Percentiles rank a stretch among this genome's conserved stretches.
Evolutionary conservation across 2,113 vertebrate genomes (phyloP).

Genomic region (Anarhynchus alexandrinus): DNA sequence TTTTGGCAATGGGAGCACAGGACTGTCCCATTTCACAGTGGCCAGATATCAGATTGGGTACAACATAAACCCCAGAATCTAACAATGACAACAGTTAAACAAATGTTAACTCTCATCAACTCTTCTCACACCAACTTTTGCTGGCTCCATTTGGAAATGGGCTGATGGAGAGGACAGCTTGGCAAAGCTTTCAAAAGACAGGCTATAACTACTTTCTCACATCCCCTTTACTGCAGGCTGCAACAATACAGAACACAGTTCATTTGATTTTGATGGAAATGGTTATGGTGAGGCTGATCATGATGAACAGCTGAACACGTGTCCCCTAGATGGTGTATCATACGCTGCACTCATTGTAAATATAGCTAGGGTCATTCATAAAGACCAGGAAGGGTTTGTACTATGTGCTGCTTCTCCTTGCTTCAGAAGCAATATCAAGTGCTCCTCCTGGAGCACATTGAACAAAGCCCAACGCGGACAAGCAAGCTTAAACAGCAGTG

Average conservation of each 20-base stretch:
- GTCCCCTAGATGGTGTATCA: not conserved
- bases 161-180: not conserved
- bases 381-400: not conserved
- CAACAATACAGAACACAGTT: not conserved
- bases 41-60: not conserved
- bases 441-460: accelerated
- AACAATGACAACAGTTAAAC: not conserved
- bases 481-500: not conserved
- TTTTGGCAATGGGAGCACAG: not conserved
- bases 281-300: not conserved
- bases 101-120: not conserved
- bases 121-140: not conserved
- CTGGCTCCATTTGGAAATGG: not conserved
- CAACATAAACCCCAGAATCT: not conserved
- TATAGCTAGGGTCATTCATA: not conserved
- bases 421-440: accelerated
- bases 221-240: not conserved
- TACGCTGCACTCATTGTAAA: not conserved
- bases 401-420: not conserved
- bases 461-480: not conserved
- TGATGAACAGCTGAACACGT: not conserved
- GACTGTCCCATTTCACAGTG: not conserved
- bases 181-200: not conserved
- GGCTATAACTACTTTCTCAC: not conserved
- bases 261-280: not conserved